Evolutionary conservation across 2,888 invertebrate genomes (phyloP).

Genomic region (Cephus runcator): DNA sequence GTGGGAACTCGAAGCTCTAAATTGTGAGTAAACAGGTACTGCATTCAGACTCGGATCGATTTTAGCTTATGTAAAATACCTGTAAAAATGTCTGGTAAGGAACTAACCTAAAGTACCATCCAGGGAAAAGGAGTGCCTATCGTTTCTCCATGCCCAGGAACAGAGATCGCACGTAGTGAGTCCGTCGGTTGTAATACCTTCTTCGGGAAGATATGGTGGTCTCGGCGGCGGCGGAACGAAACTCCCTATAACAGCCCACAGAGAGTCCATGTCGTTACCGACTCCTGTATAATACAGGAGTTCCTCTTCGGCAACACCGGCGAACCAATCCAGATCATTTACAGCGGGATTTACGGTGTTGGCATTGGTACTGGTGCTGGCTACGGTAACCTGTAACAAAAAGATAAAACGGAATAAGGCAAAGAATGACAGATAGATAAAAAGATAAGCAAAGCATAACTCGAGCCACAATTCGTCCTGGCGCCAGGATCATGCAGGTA

Average conservation of each 20-base stretch:
- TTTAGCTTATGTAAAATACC: background rate
- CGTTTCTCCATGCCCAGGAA: slow-evolving; percentile 76
- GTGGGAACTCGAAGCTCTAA: background rate
- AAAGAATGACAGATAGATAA: background rate
- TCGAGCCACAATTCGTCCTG: background rate
- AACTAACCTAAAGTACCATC: slow-evolving; percentile 72
- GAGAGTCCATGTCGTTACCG: slow-evolving; percentile 59
- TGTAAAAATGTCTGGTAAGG: background rate
- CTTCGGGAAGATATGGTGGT: slow-evolving; percentile 73
- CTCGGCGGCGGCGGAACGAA: slow-evolving; percentile 78
- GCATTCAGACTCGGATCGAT: background rate
- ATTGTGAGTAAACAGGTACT: background rate
- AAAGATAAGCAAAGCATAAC: background rate
- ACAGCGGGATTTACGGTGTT: slow-evolving; percentile 53
- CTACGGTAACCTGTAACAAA: slow-evolving; percentile 48
- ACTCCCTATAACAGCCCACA: slow-evolving; percentile 64
- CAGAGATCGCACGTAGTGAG: slow-evolving; percentile 80
- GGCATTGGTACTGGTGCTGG: slow-evolving; percentile 36
- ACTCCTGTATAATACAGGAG: slow-evolving; percentile 59
- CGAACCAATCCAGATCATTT: slow-evolving; percentile 63
- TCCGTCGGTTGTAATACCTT: slow-evolving; percentile 73
- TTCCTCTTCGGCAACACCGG: slow-evolving; percentile 62
- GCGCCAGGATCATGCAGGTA: background rate
- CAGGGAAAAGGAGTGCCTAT: slow-evolving; percentile 69
- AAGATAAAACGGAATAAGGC: slow-evolving; percentile 2